These are phyloP conservation scores for Pogonocherus hispidulus DNA, from an alignment of 2,888 invertebrate genomes.

Conservation along the genomic window DNA sequence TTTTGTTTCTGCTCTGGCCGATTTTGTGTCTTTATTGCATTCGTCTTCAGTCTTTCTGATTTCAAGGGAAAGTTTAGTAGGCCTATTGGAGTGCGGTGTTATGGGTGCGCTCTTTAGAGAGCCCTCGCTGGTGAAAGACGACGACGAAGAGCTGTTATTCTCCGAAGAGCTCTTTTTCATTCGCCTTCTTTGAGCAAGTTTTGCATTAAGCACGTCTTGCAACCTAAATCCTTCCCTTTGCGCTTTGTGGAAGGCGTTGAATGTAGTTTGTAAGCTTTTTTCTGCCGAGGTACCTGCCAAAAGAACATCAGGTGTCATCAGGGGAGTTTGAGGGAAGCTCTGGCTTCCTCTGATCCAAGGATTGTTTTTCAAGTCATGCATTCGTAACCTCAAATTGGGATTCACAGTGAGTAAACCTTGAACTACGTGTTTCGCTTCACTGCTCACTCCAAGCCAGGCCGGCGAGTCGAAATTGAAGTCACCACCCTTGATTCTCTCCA, in stretches of 20 bases:
- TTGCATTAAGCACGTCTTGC: constrained; percentile 80
- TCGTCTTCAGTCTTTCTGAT: constrained; percentile 58
- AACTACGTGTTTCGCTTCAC: constrained; percentile 82
- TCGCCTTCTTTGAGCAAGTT: constrained; percentile 78
- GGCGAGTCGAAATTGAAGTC: constrained; percentile 81
- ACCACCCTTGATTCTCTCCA: constrained; percentile 84
- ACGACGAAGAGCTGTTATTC: constrained; percentile 65
- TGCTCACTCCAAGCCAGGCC: constrained; percentile 82
- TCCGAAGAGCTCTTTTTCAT: constrained; percentile 72
- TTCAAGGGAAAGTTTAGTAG: constrained; percentile 56
- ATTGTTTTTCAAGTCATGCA: constrained; percentile 77
- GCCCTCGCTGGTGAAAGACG: constrained; percentile 66
- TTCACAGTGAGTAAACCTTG: constrained; percentile 84
- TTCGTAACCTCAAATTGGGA: constrained; percentile 78
- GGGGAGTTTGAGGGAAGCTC: constrained; percentile 70
- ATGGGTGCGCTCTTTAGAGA: constrained; percentile 60
- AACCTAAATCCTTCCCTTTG: constrained; percentile 81
- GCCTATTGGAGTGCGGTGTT: constrained; percentile 38
- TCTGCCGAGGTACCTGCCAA: constrained; percentile 64
- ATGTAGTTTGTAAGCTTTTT: constrained; percentile 75
- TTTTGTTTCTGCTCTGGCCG: constrained; percentile 40
- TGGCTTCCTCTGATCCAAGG: constrained; percentile 74
- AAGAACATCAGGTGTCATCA: constrained; percentile 76
- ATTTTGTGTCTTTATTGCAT: constrained; percentile 33
- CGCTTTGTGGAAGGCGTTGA: constrained; percentile 79